Evolutionary conservation across 1,140 invertebrate genomes (phyloP), one percentile per base, ranked within the genome.

Genomic region (Apis florea): DNA sequence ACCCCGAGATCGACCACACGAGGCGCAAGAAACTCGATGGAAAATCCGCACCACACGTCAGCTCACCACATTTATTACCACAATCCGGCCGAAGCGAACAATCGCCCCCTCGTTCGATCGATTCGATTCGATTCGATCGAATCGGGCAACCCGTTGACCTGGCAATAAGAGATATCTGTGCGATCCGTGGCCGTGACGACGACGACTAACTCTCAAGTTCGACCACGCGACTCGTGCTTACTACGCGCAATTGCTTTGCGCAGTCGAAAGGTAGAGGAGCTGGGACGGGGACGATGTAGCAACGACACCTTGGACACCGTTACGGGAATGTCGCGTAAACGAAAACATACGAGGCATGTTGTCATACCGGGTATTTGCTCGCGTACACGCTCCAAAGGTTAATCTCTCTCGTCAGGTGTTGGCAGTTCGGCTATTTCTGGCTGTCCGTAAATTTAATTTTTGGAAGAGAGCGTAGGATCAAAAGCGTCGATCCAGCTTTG

Each of bases 131-230:
- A 56, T 17, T 31, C 17, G 66, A 15, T 2, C 3, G 51, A 40
- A 47, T 71, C 73, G 15, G 11, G 9, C 4, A 47, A 58, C 17
- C 21, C 53, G 69, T 21, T 54, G 19, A 61, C n/a, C 26, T 67
- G 49, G 26, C 67, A 66, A 70, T 76, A 69, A 66, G 79, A 69
- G 75, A n/a, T 79, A 67, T 82, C 79, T 85, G 6, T 85, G 71
- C 86, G 79, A 80, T 83, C 73, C 83, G 83, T 87, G 75, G 85
- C 82, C 86, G 85, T 87, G 67, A 56, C 83, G 74, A 56, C 83
- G 74, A 83, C 83, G 86, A 88, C 86, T 88, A 88, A 88, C 86
- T 87, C 79, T 82, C 76, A 66, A 87, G 73, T 75, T 76, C 83
- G 79, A 80, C 83, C 86, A 88, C 85, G 86, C 86, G 86, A 83